Evolutionary conservation across 1,140 invertebrate species (phyloP).

Genomic region (Brachionus rotundiformis): DNA sequence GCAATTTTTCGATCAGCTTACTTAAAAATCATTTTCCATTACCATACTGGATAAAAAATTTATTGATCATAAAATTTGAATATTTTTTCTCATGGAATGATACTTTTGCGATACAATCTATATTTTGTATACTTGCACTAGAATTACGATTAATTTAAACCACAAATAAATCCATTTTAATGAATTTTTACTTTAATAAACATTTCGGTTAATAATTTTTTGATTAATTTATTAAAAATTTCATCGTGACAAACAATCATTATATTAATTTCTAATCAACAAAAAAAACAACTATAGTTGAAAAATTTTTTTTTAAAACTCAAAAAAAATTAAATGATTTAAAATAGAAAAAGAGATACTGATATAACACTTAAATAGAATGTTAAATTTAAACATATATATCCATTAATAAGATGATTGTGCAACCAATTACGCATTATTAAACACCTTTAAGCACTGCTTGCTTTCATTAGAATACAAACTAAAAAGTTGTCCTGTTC

Average conservation of each 20-base stretch:
- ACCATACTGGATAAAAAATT: too few relatives aligned
- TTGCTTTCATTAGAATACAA: neutral
- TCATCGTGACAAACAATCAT: neutral
- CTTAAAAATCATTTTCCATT: too few relatives aligned
- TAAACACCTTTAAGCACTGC: neutral
- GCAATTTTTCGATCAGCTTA: too few relatives aligned
- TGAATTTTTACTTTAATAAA: too few relatives aligned
- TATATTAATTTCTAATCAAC: constrained; percentile 2
- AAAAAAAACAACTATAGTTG: neutral
- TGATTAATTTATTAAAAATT: constrained; percentile 8
- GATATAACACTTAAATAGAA: neutral
- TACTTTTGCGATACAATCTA: too few relatives aligned
- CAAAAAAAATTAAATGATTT: neutral
- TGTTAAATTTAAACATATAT: neutral
- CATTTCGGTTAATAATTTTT: neutral
- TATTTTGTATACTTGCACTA: too few relatives aligned
- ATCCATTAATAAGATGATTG: neutral
- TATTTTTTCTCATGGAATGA: too few relatives aligned
- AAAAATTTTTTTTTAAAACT: neutral
- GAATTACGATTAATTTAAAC: too few relatives aligned
- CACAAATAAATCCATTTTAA: too few relatives aligned
- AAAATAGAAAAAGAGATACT: neutral
- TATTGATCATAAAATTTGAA: too few relatives aligned
- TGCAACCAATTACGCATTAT: neutral
- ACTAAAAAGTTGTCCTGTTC: neutral